Evolutionary conservation across 2,797 vertebrate genomes (phyloP), one percentile per base, ranked within the genome.

Genomic region (Sylvilagus floridanus): DNA sequence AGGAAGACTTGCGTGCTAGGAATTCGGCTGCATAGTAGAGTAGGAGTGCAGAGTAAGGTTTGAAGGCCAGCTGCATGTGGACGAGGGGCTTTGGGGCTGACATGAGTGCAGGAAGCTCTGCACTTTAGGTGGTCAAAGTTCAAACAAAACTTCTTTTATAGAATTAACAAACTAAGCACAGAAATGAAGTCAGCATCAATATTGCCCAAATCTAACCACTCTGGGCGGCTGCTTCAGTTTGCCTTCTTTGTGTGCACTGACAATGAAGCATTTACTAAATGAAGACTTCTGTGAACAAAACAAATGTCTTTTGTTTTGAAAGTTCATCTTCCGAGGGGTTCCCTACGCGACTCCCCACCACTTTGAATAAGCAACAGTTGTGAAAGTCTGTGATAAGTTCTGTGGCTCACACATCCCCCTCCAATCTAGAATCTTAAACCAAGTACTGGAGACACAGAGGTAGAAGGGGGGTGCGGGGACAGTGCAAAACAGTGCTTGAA

Each of bases 401-500:
- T 54, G 17, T 28, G 2, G 26, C 3, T 3, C 2, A 71, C 21
- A 35, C 4, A 7, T 62, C 4, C n/a, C 42, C 11, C 13, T 65
- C 42, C 28, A 68, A 12, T 68, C 14, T 57, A 83, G 68, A 91
- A 7, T 93, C 83, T 69, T 89, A 93, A 93, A 62, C 72, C 17
- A 86, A 60, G 22, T 42, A 37, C 12, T 30, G 0, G 35, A 91
- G 50, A 90, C 47, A 66, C 9, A 93, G 22, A 84, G 26, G 66
- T 30, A 4, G 37, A 57, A 28, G 4, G 62, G 54, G 1, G n/a
- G 35, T 24, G 32, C 26, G 8, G 60, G 28, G 12, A 37, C 14
- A 62, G 52, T 7, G 50, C 5, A 32, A 72, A 71, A 85, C 85
- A 62, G 28, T n/a, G 11, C 21, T 77, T 50, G 22, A 66, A 73